Evolutionary conservation across 2,113 vertebrate species (phyloP).

Genomic region (Sylvietta virens): DNA sequence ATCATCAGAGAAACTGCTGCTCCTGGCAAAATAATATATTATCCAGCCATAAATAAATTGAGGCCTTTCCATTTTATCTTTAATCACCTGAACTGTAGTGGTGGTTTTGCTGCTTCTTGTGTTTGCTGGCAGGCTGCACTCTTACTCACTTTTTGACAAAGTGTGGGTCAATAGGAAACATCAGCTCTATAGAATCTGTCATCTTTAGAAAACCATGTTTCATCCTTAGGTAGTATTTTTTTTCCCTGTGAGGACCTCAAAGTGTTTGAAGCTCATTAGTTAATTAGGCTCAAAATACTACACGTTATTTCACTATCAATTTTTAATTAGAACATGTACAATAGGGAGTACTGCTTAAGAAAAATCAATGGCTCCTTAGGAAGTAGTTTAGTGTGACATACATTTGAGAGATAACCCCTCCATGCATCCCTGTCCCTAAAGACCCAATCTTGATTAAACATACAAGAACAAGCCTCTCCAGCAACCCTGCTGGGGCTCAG

Average conservation of each 20-base stretch:
- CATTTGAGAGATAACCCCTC: background rate
- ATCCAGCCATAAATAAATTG: background rate
- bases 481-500: background rate
- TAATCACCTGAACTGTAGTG: background rate
- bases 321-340: slow-evolving; percentile 45
- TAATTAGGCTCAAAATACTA: slow-evolving; percentile 20
- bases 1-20: background rate
- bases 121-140: background rate
- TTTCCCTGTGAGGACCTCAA: background rate
- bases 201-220: background rate
- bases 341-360: slow-evolving; percentile 5
- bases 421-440: background rate
- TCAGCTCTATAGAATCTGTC: background rate
- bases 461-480: background rate
- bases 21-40: background rate
- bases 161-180: background rate
- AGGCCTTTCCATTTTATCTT: background rate
- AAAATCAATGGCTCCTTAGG: slow-evolving; percentile 27
- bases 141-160: background rate
- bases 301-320: slow-evolving; percentile 7
- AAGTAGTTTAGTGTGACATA: background rate
- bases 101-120: background rate
- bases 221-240: background rate
- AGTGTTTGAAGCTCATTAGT: background rate
- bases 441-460: background rate